phyloP scores from a whole-genome alignment of 2,113 vertebrate species.

The Neolamprologus sp. region DNA sequence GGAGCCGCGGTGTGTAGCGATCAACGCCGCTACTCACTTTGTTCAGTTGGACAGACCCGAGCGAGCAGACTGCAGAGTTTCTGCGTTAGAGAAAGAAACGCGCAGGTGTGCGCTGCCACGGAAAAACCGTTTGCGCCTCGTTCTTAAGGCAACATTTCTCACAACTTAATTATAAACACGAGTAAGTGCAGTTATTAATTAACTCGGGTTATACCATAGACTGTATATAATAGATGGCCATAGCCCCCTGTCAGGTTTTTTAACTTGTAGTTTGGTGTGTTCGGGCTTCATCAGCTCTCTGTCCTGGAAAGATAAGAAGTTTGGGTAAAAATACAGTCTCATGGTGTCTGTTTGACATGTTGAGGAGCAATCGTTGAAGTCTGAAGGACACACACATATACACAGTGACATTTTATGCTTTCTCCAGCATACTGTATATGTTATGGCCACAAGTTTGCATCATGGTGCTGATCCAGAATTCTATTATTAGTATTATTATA shows the following conservation, averaged over 20 bases:
- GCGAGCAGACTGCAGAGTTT: not conserved
- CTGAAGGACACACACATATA: not conserved
- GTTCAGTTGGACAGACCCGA: not conserved
- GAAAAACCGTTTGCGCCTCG: rapidly evolving
- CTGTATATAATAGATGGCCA: not conserved
- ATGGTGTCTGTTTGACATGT: not conserved
- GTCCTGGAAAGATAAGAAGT: not conserved
- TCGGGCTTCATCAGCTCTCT: not conserved
- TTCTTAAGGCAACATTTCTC: not conserved
- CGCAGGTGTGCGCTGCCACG: not conserved
- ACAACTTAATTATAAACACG: not conserved
- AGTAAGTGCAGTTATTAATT: not conserved
- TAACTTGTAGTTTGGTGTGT: not conserved
- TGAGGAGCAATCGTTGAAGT: not conserved
- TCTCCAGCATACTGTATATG: not conserved
- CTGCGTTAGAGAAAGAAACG: not conserved
- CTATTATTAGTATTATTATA: not conserved
- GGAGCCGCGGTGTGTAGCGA: not conserved
- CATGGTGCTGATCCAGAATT: not conserved
- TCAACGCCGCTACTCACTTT: not conserved
- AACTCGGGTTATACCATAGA: not conserved
- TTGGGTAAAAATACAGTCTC: not conserved
- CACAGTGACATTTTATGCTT: not conserved
- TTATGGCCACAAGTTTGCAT: not conserved
- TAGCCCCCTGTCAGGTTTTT: rapidly evolving